Percentiles rank a stretch among this genome's conserved stretches.
phyloP scores from a whole-genome alignment of 2,888 invertebrate genomes.

The Nysson spinosus region DNA sequence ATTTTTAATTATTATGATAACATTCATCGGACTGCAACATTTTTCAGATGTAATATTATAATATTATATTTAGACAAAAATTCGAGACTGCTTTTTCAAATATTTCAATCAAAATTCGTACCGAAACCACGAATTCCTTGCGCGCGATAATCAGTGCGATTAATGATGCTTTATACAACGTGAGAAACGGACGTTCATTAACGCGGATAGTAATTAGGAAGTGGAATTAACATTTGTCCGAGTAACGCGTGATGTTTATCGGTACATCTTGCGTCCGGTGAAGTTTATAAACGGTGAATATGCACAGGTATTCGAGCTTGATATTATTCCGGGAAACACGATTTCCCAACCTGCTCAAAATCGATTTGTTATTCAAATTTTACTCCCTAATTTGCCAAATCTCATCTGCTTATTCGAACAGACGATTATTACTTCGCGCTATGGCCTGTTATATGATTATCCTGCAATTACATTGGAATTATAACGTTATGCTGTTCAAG shows the following conservation, averaged over 20 bases:
- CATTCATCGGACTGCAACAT: no score
- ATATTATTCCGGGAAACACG: no score
- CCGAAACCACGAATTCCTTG: not conserved
- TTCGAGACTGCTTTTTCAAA: no score
- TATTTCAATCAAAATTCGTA: no score
- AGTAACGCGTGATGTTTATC: conserved; percentile 4
- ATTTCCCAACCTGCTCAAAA: conserved; percentile 18
- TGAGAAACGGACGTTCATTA: not conserved
- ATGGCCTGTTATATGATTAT: no score
- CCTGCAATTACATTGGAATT: no score
- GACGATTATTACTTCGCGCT: no score
- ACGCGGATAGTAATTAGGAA: not conserved
- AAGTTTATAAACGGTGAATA: not conserved
- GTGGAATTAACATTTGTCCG: conserved; percentile 6
- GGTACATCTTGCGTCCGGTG: not conserved
- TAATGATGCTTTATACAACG: conserved; percentile 5
- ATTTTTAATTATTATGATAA: no score
- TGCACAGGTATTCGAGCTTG: not conserved
- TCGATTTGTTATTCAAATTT: conserved; percentile 32
- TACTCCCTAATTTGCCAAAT: conserved; percentile 26
- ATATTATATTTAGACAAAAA: no score
- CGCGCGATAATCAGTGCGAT: not conserved
- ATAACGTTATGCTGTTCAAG: no score
- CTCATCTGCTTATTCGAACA: no score
- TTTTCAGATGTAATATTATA: no score